Conservation (phyloP, 2,888 invertebrate species). For the Physocephala rufipes region DNA sequence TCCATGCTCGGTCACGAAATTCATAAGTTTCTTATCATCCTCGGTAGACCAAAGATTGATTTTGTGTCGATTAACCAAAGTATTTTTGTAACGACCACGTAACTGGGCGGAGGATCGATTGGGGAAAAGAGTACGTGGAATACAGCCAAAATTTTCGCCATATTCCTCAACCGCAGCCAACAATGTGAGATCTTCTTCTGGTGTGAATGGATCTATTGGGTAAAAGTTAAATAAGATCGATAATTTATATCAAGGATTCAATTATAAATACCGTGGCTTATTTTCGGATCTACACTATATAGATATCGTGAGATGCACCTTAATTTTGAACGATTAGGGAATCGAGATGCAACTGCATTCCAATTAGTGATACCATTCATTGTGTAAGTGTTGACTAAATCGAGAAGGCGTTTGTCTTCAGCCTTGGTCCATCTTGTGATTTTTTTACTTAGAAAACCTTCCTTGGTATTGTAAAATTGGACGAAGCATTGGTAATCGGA, state of each 20-base stretch:
- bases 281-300: slow-evolving; percentile 56
- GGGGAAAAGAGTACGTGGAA: slow-evolving; percentile 70
- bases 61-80: slow-evolving; percentile 62
- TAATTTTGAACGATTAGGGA: slow-evolving; percentile 72
- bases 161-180: slow-evolving; percentile 71
- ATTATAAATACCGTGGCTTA: slow-evolving; percentile 56
- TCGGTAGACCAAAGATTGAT: slow-evolving; percentile 71
- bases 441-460: slow-evolving; percentile 42
- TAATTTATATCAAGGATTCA: not conserved
- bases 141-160: slow-evolving; percentile 71
- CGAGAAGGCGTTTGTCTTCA: slow-evolving; percentile 74
- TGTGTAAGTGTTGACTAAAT: slow-evolving; percentile 72
- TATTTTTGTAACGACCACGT: slow-evolving; percentile 70
- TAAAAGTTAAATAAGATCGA: slow-evolving; percentile 6
- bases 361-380: slow-evolving; percentile 78
- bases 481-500: slow-evolving; percentile 76
- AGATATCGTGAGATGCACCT: slow-evolving; percentile 73
- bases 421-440: slow-evolving; percentile 70
- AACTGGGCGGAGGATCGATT: slow-evolving; percentile 73
- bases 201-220: slow-evolving; percentile 67
- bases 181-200: slow-evolving; percentile 74
- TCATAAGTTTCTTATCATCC: slow-evolving; percentile 72
- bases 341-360: slow-evolving; percentile 73
- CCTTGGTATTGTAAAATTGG: slow-evolving; percentile 70
- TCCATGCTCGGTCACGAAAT: slow-evolving; percentile 68